Evolutionary conservation across 2,888 invertebrate genomes (phyloP).

Genomic region (Drosophila testacea): DNA sequence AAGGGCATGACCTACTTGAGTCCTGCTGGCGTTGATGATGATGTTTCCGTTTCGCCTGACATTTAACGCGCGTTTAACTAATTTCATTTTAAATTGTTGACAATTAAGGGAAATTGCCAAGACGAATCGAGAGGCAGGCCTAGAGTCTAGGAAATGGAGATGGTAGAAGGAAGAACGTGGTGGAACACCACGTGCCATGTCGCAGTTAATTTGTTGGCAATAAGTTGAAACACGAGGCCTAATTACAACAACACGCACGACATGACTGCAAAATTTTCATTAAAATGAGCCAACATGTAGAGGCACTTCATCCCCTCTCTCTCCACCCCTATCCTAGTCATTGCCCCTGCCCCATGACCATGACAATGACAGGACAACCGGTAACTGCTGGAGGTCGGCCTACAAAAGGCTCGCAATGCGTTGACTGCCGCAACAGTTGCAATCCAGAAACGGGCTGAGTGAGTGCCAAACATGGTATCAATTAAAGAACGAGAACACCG

Average conservation of each 20-base stretch:
- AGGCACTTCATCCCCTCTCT: neutral
- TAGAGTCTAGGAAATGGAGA: neutral
- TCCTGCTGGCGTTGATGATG: constrained; percentile 51
- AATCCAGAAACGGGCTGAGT: constrained; percentile 66
- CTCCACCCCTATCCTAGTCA: neutral
- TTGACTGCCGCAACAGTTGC: constrained; percentile 72
- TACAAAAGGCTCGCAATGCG: constrained; percentile 57
- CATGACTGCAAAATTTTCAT: constrained; percentile 82
- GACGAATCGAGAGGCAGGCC: constrained; percentile 62
- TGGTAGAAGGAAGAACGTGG: constrained; percentile 3
- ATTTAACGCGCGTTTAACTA: constrained; percentile 79
- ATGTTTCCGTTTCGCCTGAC: constrained; percentile 74
- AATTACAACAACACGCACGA: constrained; percentile 80
- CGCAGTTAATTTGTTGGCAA: constrained; percentile 84
- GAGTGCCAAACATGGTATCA: constrained; percentile 55
- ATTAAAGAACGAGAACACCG: constrained; percentile 15
- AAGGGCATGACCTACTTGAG: constrained; percentile 43
- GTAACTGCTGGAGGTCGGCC: constrained; percentile 32
- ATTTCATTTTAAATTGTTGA: constrained; percentile 82
- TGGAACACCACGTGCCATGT: constrained; percentile 80
- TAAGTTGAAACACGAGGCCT: constrained; percentile 80
- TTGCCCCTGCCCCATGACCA: constrained; percentile 9
- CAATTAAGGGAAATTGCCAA: constrained; percentile 81
- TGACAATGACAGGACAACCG: constrained; percentile 23
- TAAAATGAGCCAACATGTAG: constrained; percentile 65